Conservation (phyloP, 2,797 vertebrate species). For the Propithecus deckenii region DNA sequence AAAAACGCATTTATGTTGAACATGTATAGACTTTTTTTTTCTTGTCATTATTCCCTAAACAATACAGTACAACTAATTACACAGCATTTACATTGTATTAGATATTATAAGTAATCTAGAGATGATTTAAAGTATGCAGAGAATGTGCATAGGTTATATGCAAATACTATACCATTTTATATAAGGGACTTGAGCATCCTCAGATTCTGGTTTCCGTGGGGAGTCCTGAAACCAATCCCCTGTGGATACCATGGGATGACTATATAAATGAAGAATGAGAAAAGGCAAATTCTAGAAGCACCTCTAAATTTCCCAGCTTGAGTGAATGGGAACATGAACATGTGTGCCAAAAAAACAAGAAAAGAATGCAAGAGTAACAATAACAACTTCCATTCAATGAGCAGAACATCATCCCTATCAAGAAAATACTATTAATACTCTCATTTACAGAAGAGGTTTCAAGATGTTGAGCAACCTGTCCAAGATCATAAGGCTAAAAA, state of each 20-base stretch:
- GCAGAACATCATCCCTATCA: background rate
- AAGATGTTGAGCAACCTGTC: background rate
- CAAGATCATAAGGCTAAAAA: background rate
- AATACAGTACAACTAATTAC: background rate
- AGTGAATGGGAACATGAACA: background rate
- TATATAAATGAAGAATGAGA: background rate
- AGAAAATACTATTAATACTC: background rate
- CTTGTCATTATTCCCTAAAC: background rate
- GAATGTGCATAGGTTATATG: background rate
- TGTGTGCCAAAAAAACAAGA: background rate
- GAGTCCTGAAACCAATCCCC: background rate
- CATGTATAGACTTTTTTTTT: background rate
- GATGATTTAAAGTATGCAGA: background rate
- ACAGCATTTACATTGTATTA: background rate
- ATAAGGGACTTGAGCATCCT: background rate
- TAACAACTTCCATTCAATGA: background rate
- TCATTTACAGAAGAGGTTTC: background rate
- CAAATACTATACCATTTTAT: background rate
- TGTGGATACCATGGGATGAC: background rate
- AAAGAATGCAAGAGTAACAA: background rate
- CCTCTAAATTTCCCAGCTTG: constrained; percentile 21
- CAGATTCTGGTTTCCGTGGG: background rate
- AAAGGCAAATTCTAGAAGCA: constrained; percentile 32
- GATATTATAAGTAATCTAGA: background rate
- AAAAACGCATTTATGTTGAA: background rate